Evolutionary conservation across 2,797 vertebrate genomes (phyloP).

Genomic region (Pogonophryne albipinna): DNA sequence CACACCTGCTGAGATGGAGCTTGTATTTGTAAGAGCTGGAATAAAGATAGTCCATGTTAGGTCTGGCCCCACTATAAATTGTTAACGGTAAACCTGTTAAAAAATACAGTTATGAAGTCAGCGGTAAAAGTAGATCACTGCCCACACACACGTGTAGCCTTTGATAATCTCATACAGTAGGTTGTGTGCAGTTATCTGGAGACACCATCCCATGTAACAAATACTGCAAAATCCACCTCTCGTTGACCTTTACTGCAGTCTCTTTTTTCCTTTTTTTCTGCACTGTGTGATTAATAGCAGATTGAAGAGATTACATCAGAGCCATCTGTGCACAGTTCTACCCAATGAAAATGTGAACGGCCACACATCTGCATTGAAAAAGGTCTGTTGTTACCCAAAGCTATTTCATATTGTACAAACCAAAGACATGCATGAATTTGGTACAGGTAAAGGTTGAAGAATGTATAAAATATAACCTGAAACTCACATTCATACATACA

Average conservation of each 20-base stretch:
- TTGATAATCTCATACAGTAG: constrained; percentile 39
- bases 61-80: constrained; percentile 20
- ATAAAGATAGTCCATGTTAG: constrained; percentile 32
- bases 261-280: constrained; percentile 47
- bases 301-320: constrained; percentile 71
- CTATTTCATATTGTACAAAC: constrained; percentile 17
- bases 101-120: constrained; percentile 22
- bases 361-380: constrained; percentile 29
- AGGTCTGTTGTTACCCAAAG: constrained; percentile 13
- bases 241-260: constrained; percentile 61
- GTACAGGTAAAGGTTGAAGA: constrained; percentile 24
- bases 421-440: constrained; percentile 19
- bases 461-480: constrained; percentile 32
- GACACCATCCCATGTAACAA: constrained; percentile 13
- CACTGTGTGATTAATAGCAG: constrained; percentile 67
- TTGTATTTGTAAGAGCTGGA: constrained; percentile 45
- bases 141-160: constrained; percentile 18
- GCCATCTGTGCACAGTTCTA: constrained; percentile 70
- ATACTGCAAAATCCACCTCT: constrained; percentile 37
- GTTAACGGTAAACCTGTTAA: constrained; percentile 9
- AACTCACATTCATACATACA: constrained; percentile 16
- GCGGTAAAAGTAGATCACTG: constrained; percentile 32
- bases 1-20: constrained; percentile 60
- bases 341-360: constrained; percentile 48
- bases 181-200: constrained; percentile 28